Evolutionary conservation across 92 coral and sea anemone species (phyloP).

Genomic region (Galaxea fascicularis): DNA sequence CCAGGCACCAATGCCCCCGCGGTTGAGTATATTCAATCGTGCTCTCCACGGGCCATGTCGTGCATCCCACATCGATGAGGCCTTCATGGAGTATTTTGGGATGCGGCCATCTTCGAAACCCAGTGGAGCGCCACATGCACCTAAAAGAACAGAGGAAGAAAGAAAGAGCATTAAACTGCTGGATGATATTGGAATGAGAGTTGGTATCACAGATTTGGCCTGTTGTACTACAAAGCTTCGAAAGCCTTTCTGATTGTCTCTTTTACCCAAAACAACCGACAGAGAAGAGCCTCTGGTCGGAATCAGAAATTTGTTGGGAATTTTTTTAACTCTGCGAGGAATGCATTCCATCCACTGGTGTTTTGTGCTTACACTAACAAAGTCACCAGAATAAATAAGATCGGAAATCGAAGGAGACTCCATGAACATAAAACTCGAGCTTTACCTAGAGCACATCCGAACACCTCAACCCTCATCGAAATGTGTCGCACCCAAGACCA

Average conservation of each 20-base stretch:
- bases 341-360: too few species aligned
- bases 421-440: neutral
- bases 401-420: too few species aligned
- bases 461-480: constrained; percentile 82
- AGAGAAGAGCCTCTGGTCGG: too few species aligned
- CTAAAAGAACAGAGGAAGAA: neutral
- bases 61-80: constrained; percentile 78
- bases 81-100: constrained; percentile 60
- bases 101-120: constrained; percentile 88
- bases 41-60: constrained; percentile 84
- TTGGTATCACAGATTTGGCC: too few species aligned
- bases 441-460: constrained; percentile 85
- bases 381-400: too few species aligned
- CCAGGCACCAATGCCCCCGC: constrained; percentile 90
- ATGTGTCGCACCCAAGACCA: constrained; percentile 66
- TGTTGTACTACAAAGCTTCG: too few species aligned
- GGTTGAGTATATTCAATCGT: constrained; percentile 74
- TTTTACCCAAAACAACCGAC: too few species aligned
- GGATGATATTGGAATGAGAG: too few species aligned
- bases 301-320: neutral
- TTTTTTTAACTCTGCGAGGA: too few species aligned
- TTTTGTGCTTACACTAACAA: too few species aligned
- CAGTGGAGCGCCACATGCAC: constrained; percentile 71
- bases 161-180: neutral
- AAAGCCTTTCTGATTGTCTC: too few species aligned